Evolutionary conservation across 2,888 invertebrate genomes (phyloP).

Genomic region (Cerastoderma edule): DNA sequence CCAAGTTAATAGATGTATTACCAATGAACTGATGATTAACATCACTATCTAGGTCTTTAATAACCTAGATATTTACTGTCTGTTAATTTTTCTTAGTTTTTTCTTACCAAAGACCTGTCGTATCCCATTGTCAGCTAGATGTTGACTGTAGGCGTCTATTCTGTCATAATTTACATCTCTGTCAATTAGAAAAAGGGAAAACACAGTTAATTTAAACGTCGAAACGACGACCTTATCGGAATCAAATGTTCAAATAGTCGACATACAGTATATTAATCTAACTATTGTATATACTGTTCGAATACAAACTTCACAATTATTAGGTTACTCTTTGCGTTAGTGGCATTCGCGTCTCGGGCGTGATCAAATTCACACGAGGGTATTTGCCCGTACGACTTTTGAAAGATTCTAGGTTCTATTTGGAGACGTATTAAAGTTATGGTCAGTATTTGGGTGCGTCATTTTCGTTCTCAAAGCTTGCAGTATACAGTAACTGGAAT

Average conservation of each 20-base stretch:
- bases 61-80: no score
- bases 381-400: not conserved
- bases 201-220: not conserved
- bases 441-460: no score
- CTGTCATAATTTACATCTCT: conserved; percentile 67
- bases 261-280: not conserved
- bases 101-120: conserved; percentile 63
- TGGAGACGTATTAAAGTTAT: no score
- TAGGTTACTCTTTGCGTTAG: not conserved
- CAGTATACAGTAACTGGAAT: not conserved
- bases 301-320: not conserved
- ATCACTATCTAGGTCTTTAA: not conserved
- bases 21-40: not conserved
- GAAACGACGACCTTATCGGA: not conserved
- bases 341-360: not conserved
- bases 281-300: not conserved
- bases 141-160: conserved; percentile 65
- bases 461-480: not conserved
- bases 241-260: not conserved
- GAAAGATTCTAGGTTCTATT: no score
- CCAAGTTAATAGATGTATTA: not conserved
- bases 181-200: conserved; percentile 9
- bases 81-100: no score
- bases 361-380: not conserved
- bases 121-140: conserved; percentile 61